Evolutionary conservation across 2,888 invertebrate species (phyloP).

Genomic region (Boloria euphrosyne): DNA sequence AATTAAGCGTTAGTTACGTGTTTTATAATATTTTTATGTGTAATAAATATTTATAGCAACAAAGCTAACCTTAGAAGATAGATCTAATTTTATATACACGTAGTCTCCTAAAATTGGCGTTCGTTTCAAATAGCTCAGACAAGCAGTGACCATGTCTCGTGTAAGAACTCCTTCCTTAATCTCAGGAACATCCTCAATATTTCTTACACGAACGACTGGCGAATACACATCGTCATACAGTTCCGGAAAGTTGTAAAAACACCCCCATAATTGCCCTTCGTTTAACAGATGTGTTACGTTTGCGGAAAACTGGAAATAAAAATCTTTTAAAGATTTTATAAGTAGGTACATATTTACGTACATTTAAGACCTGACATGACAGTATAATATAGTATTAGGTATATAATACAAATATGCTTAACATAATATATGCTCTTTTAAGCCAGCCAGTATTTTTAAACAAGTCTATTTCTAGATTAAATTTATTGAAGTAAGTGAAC

Average conservation of each 20-base stretch:
- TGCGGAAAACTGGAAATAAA: conserved; percentile 56
- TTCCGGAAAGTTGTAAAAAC: conserved; percentile 72
- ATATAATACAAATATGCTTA: no score
- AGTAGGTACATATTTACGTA: background rate
- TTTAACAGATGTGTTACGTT: conserved; percentile 64
- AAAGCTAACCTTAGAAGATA: conserved; percentile 64
- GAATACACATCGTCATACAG: conserved; percentile 64
- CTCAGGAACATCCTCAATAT: conserved; percentile 57
- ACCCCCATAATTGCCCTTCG: conserved; percentile 70
- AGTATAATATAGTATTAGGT: no score
- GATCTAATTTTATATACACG: conserved; percentile 80
- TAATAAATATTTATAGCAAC: no score
- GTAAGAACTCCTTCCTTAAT: conserved; percentile 74
- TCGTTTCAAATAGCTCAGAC: conserved; percentile 77
- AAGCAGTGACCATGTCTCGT: conserved; percentile 75
- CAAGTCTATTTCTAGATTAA: background rate
- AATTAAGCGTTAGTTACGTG: no score
- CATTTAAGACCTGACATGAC: background rate
- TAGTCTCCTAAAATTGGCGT: conserved; percentile 79
- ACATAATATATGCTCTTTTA: no score
- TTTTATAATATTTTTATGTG: no score
- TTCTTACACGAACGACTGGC: conserved; percentile 57
- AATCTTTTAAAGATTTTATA: background rate
- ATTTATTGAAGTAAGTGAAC: background rate
- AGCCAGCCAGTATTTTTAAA: no score